Evolutionary conservation across 2,113 vertebrate genomes (phyloP).

Genomic region (Aphyosemion australe): DNA sequence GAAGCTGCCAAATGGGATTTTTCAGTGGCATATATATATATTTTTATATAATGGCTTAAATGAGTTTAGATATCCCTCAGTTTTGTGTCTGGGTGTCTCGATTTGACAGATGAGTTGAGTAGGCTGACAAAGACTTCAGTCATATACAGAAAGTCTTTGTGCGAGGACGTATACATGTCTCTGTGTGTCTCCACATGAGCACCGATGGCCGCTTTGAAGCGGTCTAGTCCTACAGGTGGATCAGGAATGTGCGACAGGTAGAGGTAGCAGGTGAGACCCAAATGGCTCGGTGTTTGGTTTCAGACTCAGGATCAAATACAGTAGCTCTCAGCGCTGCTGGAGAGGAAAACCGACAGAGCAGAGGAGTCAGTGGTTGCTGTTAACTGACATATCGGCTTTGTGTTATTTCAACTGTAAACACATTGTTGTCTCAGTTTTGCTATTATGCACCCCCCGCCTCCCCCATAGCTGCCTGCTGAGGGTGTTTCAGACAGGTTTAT

Average conservation of each 20-base stretch:
- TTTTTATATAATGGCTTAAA: neutral
- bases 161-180: neutral
- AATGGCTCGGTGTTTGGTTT: slow-evolving; percentile 58
- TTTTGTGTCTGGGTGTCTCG: neutral
- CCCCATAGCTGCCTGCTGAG: slow-evolving; percentile 22
- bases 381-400: slow-evolving; percentile 4
- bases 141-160: slow-evolving; percentile 46
- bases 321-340: slow-evolving; percentile 27
- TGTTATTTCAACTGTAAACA: slow-evolving; percentile 10
- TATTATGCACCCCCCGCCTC: neutral
- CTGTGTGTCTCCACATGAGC: slow-evolving; percentile 3
- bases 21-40: too few relatives aligned
- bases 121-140: slow-evolving; percentile 37
- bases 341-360: slow-evolving; percentile 35
- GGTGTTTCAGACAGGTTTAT: slow-evolving; percentile 38
- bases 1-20: too few relatives aligned
- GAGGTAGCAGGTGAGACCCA: slow-evolving; percentile 25
- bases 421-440: slow-evolving; percentile 9
- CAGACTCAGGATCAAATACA: slow-evolving; percentile 54
- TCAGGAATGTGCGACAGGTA: slow-evolving; percentile 46
- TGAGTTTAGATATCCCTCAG: neutral
- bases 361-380: slow-evolving; percentile 12
- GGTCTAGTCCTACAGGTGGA: slow-evolving; percentile 38
- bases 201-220: slow-evolving; percentile 20
- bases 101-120: slow-evolving; percentile 20